These are phyloP conservation scores for Atta colombica DNA, from an alignment of 1,140 invertebrate species.

Conservation along the genomic window DNA sequence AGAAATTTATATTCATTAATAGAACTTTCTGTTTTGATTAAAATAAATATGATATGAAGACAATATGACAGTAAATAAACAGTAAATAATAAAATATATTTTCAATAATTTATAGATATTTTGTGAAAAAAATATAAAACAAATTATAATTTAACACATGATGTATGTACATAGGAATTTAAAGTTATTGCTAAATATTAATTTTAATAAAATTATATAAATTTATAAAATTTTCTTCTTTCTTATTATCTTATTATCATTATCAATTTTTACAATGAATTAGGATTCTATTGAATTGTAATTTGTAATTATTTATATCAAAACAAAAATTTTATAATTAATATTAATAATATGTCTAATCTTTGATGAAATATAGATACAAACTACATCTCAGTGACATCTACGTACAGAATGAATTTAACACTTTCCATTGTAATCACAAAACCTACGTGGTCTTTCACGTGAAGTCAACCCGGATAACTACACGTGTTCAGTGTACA, in stretches of 20 bases:
- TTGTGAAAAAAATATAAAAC: neutral
- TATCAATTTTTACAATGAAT: neutral
- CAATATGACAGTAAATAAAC: neutral
- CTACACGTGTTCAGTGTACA: conserved; percentile 37
- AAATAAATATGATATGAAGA: neutral
- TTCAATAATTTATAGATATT: conserved; percentile 10
- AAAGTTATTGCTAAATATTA: neutral
- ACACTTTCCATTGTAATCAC: conserved; percentile 27
- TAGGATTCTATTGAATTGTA: neutral
- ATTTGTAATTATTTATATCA: neutral
- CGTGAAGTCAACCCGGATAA: conserved; percentile 52
- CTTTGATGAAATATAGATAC: neutral
- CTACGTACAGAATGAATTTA: conserved; percentile 3
- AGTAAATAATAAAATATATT: neutral
- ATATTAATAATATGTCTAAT: neutral
- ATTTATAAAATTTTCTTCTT: neutral
- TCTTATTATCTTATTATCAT: neutral
- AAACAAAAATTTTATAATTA: neutral
- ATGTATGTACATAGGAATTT: neutral
- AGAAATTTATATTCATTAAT: neutral
- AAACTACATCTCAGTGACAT: neutral
- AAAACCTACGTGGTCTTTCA: conserved; percentile 25
- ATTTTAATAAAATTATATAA: neutral
- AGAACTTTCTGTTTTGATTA: neutral
- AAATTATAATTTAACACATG: conserved; percentile 2